Base-by-base conservation (phyloP, 2,113 vertebrate species). In the Ursus arctos region DNA sequence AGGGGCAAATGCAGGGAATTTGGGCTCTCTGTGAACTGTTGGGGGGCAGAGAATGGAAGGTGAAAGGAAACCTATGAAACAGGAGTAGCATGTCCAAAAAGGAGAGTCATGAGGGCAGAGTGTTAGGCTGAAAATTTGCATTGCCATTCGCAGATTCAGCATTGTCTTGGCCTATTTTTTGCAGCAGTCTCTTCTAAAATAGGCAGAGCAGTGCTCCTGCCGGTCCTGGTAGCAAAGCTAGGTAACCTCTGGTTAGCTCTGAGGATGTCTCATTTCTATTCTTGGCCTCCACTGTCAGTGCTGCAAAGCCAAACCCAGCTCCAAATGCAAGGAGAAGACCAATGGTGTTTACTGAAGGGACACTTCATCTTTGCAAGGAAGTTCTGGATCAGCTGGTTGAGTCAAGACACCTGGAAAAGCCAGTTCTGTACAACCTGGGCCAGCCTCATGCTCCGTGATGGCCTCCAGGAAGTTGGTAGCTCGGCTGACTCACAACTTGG, bases 391-490 rank as follows among this genome's bases (percentile, higher is more conserved):
- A 71, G 11, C 36, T 80, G 3, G 12, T 77, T 83, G 12, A 85
- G 43, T 24, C 49, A 88, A 96, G 94, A 51, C 36, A 65, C 53
- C 91, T 61, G 8, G 96, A 97, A 98, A 84, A 94, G 82, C 55
- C 16, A 85, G 84, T 91, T 94, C 16, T 8, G 36, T 82, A 6
- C 79, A 92, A 7, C 6, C 8, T 59, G 10, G 88, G 71, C 57
- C 88, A 91, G 43, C 26, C 51, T 76, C 33, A 47, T 21, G 51
- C 2, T 94, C 57, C 16, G 6, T 11, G 88, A 36, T 51, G 21
- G 59, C 28, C n/a, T 95, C 59, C 76, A 94, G 97, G 96, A 95
- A 96, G 84, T 49, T 82, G 85, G 80, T 77, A 93, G 84, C 47
- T 93, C 71, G 67, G 51, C 81, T 94, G 92, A 85, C 74, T 95